A percentile compares a stretch with the other conserved stretches of the same genome.
Conservation (phyloP, 2,888 invertebrate genomes). For the Aethes cnicana region DNA sequence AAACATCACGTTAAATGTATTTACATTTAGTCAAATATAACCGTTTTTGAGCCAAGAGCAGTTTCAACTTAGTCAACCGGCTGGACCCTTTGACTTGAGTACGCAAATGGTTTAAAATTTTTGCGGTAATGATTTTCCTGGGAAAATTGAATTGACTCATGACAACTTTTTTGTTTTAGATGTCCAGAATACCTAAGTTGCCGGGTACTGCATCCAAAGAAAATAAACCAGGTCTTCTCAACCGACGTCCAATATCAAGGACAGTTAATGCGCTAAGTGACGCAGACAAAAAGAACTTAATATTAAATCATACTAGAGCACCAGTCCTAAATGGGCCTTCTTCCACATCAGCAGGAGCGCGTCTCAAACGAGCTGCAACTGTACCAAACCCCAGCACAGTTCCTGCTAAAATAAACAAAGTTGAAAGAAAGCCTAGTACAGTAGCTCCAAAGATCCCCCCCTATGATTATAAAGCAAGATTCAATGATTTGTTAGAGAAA, state of each 20-base stretch:
- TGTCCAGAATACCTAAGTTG: constrained; percentile 74
- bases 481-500: constrained; percentile 83
- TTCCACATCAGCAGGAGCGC: constrained; percentile 50
- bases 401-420: constrained; percentile 58
- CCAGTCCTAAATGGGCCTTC: constrained; percentile 27
- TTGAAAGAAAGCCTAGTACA: constrained; percentile 62
- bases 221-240: constrained; percentile 60
- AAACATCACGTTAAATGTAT: too few species aligned
- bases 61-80: too few species aligned
- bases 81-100: too few species aligned
- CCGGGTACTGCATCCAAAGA: constrained; percentile 62
- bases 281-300: constrained; percentile 63
- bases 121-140: too few species aligned
- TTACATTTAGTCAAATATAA: too few species aligned
- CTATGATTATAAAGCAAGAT: constrained; percentile 86
- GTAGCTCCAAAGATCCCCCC: constrained; percentile 82
- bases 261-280: constrained; percentile 65
- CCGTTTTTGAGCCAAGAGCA: too few species aligned
- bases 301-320: constrained; percentile 70
- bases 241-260: constrained; percentile 49
- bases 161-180: constrained; percentile 66
- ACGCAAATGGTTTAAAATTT: too few species aligned
- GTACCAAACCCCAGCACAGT: constrained; percentile 52
- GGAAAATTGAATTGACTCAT: too few species aligned
- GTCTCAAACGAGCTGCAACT: constrained; percentile 65